phyloP scores from a whole-genome alignment of 2,113 vertebrate species.

The Puffinus mauretanicus region DNA sequence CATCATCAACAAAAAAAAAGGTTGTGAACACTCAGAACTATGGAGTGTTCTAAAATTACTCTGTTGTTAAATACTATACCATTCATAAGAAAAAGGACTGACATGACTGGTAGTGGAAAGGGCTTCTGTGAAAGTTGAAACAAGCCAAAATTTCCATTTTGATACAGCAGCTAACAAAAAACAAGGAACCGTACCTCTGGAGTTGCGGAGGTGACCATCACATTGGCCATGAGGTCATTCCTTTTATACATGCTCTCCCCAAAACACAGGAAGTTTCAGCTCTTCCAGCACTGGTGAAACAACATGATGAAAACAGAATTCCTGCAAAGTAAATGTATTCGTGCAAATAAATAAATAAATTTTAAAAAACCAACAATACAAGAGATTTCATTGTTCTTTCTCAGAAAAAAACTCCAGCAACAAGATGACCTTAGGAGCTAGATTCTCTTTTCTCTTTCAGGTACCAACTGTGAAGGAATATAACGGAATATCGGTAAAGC shows the following conservation, averaged over 20 bases:
- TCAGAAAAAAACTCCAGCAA: background rate
- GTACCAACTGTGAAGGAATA: background rate
- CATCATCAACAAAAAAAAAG: background rate
- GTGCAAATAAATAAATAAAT: background rate
- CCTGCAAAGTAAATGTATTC: slow-evolving; percentile 67
- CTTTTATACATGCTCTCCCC: slow-evolving; percentile 81
- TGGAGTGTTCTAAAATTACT: background rate
- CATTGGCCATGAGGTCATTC: slow-evolving; percentile 83
- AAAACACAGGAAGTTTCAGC: slow-evolving; percentile 62
- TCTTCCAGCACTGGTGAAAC: slow-evolving; percentile 67
- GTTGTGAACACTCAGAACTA: background rate
- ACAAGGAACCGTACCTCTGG: slow-evolving; percentile 74
- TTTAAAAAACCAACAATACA: background rate
- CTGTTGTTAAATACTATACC: background rate
- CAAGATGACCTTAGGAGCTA: background rate
- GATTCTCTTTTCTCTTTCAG: background rate
- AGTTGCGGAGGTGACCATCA: slow-evolving; percentile 79
- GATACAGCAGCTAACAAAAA: background rate
- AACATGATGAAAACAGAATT: slow-evolving; percentile 57
- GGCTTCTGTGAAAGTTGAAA: background rate
- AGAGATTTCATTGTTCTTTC: background rate
- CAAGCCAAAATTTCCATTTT: background rate
- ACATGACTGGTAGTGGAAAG: background rate
- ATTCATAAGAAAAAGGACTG: background rate
- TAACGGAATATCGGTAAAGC: background rate